Evolutionary conservation across 2,113 vertebrate species (phyloP), one percentile per base, ranked within the genome.

Genomic region (Caloenas nicobarica): DNA sequence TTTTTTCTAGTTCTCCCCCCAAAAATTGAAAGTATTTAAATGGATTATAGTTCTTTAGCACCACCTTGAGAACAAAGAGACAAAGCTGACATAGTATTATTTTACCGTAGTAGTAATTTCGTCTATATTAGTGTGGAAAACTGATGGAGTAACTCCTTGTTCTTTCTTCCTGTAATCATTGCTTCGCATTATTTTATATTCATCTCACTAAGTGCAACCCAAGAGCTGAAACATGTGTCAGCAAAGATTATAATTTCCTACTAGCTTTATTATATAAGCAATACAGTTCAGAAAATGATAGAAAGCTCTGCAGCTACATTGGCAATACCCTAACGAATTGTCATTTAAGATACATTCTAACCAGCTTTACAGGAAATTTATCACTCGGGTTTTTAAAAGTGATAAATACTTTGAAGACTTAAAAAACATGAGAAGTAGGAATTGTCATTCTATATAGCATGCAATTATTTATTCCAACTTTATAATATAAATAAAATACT

Each of bases 161-260:
- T 95, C 79, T 86, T 68, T 50, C 40, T 50, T 91, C 58, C 76
- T 81, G 8, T 33, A 90, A 91, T 81, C 42, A 78, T 78, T 77
- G 66, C 29, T 91, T 89, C 33, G 69, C 28, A 22, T 83, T 89
- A 83, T 38, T 96, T 86, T 86, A 50, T n/a, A 86, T 92, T 81
- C 53, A 68, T 31, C 53, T 88, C 69, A 54, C 33, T 86, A 95
- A 96, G 94, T 76, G n/a, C 73, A 93, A 91, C 90, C 66, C 57
- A 86, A 72, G 76, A 89, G 53, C 72, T 86, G 57, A 24, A 81
- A 71, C 1, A 0, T 92, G 84, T 90, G 80, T 65, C 83, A 85
- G 10, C 5, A 66, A 84, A 81, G 61, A 82, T 82, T 90, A 91
- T 82, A 82, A 87, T 90, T 93, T 90, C 64, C 68, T 91, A 51